Evolutionary conservation across 2,888 invertebrate species (phyloP), one percentile per base, ranked within the genome.

Genomic region (Hecatera dysodea): DNA sequence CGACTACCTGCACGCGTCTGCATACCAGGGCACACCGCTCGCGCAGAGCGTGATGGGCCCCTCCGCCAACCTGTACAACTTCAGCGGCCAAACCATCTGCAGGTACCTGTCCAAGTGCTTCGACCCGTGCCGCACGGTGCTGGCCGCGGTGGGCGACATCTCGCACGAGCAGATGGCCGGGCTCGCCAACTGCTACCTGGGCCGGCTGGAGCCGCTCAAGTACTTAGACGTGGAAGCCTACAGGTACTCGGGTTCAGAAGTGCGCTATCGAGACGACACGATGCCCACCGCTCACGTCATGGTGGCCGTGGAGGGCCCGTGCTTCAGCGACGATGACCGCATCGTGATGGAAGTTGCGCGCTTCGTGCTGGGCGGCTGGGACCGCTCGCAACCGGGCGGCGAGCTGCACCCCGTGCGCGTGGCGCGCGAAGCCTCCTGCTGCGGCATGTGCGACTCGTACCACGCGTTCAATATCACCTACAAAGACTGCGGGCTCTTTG

Each of bases 401-500:
- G 96, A 97, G 56, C 97, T 98, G 88, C 98, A 98, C 83, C 98
- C 98, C 1, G 98, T 98, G n/a, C 96, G 94, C 48, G 94, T 99
- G 81, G 99, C 99, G 0, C 96, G 97, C 74, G 96, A 96, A 1
- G 97, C 97, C 42, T 97, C 97, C 12, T 96, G 96, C 65, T 96
- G 95, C 48, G 95, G 97, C 55, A 93, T 98, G 8, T 98, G 98
- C 87, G 98, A 99, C 90, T 98, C 98, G 76, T 99, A 98, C 96
- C 98, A 99, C 93, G 97, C 98, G 27, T 99, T 99, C 94, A 99
- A 99, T 93, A 99, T 99, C 4, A 98, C 98, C 91, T 99, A 99
- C 95, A 99, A 98, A 90, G 99, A 99, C 90, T 99, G 99, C 19
- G 99, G 99, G 19, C 96, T 99, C 2, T 99, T 99, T 98, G 99